Evolutionary conservation across 2,113 vertebrate species (phyloP).

Genomic region (Anser cygnoides): DNA sequence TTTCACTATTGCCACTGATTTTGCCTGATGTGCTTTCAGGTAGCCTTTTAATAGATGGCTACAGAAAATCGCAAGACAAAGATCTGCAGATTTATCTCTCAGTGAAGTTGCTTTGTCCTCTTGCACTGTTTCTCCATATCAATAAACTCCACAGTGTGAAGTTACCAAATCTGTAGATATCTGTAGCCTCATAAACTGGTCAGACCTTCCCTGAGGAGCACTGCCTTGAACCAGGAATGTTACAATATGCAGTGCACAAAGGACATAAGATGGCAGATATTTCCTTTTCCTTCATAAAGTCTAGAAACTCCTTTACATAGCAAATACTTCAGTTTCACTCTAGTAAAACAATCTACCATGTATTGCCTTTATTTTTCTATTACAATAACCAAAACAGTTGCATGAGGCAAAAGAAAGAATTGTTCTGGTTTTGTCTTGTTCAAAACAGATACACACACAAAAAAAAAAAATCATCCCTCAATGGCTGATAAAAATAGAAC

Average conservation of each 20-base stretch:
- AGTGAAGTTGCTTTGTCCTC: not conserved
- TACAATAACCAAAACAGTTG: constrained; percentile 28
- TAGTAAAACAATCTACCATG: not conserved
- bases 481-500: constrained; percentile 67
- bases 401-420: constrained; percentile 21
- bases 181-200: not conserved
- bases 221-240: not conserved
- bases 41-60: not conserved
- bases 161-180: not conserved
- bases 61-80: not conserved
- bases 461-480: constrained; percentile 36
- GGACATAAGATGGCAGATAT: not conserved
- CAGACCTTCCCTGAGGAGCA: not conserved
- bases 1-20: not conserved
- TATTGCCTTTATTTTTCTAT: not conserved
- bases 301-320: not conserved
- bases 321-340: not conserved
- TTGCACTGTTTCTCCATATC: not conserved
- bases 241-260: not conserved
- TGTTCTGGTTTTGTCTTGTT: constrained; percentile 25
- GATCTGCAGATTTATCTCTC: not conserved
- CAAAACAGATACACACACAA: constrained; percentile 38
- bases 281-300: not conserved
- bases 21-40: not conserved
- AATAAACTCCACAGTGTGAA: not conserved